Conservation (phyloP, 2,888 invertebrate species). For the Lobophora halterata region DNA sequence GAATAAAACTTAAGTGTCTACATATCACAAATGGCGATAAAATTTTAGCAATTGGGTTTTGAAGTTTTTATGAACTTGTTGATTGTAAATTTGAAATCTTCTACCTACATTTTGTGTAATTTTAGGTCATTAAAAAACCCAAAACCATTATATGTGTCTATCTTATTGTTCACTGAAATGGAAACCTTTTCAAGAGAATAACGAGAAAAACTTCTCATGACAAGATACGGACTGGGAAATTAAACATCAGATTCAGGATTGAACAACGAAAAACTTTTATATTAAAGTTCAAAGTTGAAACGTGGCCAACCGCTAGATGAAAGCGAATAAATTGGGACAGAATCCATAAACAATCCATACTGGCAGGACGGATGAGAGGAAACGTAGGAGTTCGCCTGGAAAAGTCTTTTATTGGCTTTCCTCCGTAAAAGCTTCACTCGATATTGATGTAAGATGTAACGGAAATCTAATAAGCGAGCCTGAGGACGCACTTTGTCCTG, state of each 20-base stretch:
- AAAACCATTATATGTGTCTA: too few relatives aligned
- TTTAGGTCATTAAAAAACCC: too few relatives aligned
- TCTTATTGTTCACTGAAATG: too few relatives aligned
- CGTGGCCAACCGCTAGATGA: not conserved
- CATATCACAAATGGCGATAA: too few relatives aligned
- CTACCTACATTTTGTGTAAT: too few relatives aligned
- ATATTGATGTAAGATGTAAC: constrained; percentile 45
- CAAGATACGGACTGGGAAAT: too few relatives aligned
- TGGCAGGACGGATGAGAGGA: constrained; percentile 20
- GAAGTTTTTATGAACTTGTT: too few relatives aligned
- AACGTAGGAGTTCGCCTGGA: constrained; percentile 31
- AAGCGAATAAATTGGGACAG: constrained; percentile 20
- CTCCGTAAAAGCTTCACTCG: constrained; percentile 44
- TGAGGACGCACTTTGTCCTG: constrained; percentile 6
- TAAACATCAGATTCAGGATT: not conserved
- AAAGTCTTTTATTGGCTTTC: constrained; percentile 53
- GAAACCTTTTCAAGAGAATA: too few relatives aligned
- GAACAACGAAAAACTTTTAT: not conserved
- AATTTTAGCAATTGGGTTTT: too few relatives aligned
- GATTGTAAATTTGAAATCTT: too few relatives aligned
- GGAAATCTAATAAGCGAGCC: constrained; percentile 50
- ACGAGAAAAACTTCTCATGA: too few relatives aligned
- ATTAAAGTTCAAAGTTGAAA: constrained; percentile 7
- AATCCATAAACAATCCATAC: constrained; percentile 28
- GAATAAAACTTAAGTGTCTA: too few relatives aligned